Evolutionary conservation across 1,140 invertebrate genomes (phyloP).

Genomic region (Drosophila prosaltans): DNA sequence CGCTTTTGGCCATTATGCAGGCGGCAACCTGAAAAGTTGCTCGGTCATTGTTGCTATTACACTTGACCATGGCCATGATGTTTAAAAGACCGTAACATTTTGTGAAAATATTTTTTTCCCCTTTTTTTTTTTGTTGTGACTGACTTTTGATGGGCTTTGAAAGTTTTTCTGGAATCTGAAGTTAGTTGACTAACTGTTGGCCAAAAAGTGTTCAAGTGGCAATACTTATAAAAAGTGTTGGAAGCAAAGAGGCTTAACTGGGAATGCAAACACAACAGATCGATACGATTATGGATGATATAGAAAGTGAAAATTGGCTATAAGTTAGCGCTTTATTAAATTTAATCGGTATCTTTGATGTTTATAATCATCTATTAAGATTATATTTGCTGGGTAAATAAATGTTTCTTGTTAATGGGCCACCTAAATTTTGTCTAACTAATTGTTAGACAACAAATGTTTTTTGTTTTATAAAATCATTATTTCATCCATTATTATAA

Average conservation of each 20-base stretch:
- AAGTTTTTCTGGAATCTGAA: slow-evolving; percentile 26
- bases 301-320: background rate
- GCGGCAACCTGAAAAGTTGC: slow-evolving; percentile 52
- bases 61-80: slow-evolving; percentile 64
- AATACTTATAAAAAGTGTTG: background rate
- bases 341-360: no score
- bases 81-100: slow-evolving; percentile 47
- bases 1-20: slow-evolving; percentile 32
- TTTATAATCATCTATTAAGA: no score
- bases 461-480: no score
- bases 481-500: no score
- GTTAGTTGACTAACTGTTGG: background rate
- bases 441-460: no score
- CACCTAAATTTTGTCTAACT: no score
- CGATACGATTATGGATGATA: background rate
- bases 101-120: slow-evolving; percentile 36
- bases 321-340: background rate
- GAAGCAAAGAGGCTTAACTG: background rate
- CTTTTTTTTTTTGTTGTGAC: slow-evolving; percentile 34
- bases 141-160: slow-evolving; percentile 27
- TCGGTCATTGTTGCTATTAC: slow-evolving; percentile 44
- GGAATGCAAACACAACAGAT: background rate
- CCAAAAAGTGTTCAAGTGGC: slow-evolving; percentile 5
- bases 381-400: no score
- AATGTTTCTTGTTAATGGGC: no score